These are phyloP conservation scores for Tenodera sinensis DNA, from an alignment of 2,888 invertebrate species.

Conservation along the genomic window DNA sequence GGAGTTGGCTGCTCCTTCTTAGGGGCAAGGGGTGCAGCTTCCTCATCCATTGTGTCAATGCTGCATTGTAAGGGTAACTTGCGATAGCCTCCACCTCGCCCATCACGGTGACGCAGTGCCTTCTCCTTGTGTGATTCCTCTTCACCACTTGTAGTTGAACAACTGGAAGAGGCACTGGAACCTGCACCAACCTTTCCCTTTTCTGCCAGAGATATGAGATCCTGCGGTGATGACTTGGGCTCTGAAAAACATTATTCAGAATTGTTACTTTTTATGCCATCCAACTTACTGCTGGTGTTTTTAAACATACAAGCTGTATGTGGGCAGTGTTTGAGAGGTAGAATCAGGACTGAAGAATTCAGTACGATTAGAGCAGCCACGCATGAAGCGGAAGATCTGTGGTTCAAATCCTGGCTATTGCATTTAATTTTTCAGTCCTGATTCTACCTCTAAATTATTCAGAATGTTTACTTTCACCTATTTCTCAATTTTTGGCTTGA, in stretches of 20 bases:
- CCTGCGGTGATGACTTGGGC: slow-evolving; percentile 37
- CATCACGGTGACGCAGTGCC: slow-evolving; percentile 31
- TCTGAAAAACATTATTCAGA: neutral
- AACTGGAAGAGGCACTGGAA: slow-evolving; percentile 51
- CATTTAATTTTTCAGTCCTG: no score
- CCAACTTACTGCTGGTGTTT: no score
- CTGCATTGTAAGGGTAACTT: slow-evolving; percentile 26
- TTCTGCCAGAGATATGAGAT: slow-evolving; percentile 51
- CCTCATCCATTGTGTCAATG: slow-evolving; percentile 32
- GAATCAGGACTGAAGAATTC: no score
- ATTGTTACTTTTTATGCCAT: no score
- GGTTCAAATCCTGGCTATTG: no score
- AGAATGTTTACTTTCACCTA: neutral
- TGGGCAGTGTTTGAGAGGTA: no score
- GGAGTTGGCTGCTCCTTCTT: slow-evolving; percentile 2
- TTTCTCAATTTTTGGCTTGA: neutral
- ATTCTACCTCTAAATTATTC: no score
- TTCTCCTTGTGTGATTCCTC: slow-evolving; percentile 39
- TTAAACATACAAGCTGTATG: no score
- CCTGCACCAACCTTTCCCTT: slow-evolving; percentile 47
- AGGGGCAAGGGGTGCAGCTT: slow-evolving; percentile 28
- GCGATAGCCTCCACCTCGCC: slow-evolving; percentile 24
- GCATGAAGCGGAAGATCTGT: no score
- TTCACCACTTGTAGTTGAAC: slow-evolving; percentile 54
- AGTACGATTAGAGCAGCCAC: no score